Evolutionary conservation across 2,888 invertebrate species (phyloP).

Genomic region (Lobophora halterata): DNA sequence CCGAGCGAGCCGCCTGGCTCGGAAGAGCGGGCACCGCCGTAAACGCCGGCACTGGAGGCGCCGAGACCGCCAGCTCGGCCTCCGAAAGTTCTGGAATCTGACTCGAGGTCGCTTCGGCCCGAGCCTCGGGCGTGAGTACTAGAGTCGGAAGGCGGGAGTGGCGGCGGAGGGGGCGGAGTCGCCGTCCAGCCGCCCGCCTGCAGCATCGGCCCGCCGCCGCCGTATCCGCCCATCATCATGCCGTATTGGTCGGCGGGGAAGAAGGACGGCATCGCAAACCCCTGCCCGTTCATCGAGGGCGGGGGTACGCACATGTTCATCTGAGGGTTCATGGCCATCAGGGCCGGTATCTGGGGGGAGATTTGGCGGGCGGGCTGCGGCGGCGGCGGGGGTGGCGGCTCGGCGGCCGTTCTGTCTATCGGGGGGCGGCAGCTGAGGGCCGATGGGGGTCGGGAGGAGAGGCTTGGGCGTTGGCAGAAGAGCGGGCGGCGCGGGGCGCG

Average conservation of each 20-base stretch:
- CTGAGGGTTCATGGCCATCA: conserved; percentile 68
- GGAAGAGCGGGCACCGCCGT: conserved; percentile 29
- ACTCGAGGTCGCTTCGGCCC: conserved; percentile 67
- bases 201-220: conserved; percentile 41
- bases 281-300: conserved; percentile 53
- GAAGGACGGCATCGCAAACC: conserved; percentile 63
- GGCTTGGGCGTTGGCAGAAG: conserved; percentile 52
- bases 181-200: conserved; percentile 56
- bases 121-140: conserved; percentile 61
- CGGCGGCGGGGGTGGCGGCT: conserved; percentile 40
- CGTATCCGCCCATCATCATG: conserved; percentile 60
- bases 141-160: conserved; percentile 56
- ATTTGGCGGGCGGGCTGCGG: conserved; percentile 2
- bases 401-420: conserved; percentile 44
- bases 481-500: conserved; percentile 49
- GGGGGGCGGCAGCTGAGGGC: conserved; percentile 52
- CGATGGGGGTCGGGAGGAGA: conserved; percentile 55
- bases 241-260: conserved; percentile 68
- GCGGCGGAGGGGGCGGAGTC: conserved; percentile 64
- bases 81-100: conserved; percentile 75
- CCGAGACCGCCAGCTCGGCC: conserved; percentile 46
- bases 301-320: conserved; percentile 67
- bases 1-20: conserved; percentile 38
- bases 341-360: conserved; percentile 57
- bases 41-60: conserved; percentile 19